phyloP scores from a whole-genome alignment of 2,888 invertebrate species.

The Gisinianus flammeolus region DNA sequence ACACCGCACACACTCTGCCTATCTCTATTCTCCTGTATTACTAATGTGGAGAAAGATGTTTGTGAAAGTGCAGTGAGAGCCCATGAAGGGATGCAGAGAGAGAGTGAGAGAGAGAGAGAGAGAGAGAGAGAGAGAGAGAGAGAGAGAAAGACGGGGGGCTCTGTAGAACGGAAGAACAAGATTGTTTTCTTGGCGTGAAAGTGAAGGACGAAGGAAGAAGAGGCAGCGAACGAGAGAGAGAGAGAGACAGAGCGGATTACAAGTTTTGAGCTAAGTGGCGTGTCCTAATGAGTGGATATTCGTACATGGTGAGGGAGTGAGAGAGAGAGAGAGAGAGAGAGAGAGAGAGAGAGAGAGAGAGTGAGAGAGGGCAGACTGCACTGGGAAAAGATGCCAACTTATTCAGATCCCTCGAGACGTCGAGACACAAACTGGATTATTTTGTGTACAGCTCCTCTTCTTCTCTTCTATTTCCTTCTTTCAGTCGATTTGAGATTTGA shows the following conservation, averaged over 20 bases:
- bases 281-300: conserved; percentile 41
- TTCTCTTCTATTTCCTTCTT: not conserved
- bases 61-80: too few species aligned
- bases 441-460: conserved; percentile 24
- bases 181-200: conserved; percentile 31
- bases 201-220: not conserved
- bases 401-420: conserved; percentile 33
- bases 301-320: too few species aligned
- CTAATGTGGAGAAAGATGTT: not conserved
- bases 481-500: too few species aligned
- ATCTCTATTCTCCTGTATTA: not conserved
- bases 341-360: too few species aligned
- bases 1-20: too few species aligned
- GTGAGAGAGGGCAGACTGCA: too few species aligned
- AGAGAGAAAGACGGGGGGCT: too few species aligned
- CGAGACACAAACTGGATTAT: conserved; percentile 37
- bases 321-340: too few species aligned
- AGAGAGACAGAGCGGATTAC: conserved; percentile 39
- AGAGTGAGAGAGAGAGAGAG: too few species aligned
- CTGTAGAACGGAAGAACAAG: conserved; percentile 30
- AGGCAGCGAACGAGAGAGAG: conserved; percentile 5
- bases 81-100: too few species aligned
- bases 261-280: conserved; percentile 42
- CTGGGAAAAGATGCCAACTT: conserved; percentile 42
- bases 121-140: too few species aligned